Evolutionary conservation across 2,113 vertebrate species (phyloP).

Genomic region (Podarcis cretensis): DNA sequence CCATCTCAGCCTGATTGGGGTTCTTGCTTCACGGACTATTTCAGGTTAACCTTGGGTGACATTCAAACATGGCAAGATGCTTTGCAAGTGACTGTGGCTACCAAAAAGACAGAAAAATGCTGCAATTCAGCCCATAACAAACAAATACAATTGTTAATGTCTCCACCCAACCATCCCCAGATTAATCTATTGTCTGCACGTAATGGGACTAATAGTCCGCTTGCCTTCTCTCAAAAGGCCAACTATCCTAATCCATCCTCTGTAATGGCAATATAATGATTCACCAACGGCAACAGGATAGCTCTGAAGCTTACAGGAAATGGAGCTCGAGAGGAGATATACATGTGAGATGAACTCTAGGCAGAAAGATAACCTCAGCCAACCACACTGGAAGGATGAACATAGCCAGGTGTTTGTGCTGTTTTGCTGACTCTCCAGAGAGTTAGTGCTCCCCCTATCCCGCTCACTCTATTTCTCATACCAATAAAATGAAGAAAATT

Average conservation of each 20-base stretch:
- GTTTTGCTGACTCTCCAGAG: not conserved
- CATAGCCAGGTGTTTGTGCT: not conserved
- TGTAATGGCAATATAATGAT: slow-evolving; percentile 35
- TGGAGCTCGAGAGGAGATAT: not conserved
- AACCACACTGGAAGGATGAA: not conserved
- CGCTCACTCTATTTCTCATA: not conserved
- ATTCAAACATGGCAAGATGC: not conserved
- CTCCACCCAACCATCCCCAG: not conserved
- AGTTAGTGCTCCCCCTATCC: too few relatives aligned
- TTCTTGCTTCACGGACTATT: not conserved
- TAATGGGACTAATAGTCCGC: slow-evolving; percentile 38
- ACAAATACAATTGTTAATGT: not conserved
- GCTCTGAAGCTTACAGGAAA: not conserved
- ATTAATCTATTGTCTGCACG: slow-evolving; percentile 28
- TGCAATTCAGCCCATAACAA: not conserved
- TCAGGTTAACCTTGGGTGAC: not conserved
- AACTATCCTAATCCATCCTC: not conserved
- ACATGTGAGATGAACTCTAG: not conserved
- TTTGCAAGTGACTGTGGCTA: not conserved
- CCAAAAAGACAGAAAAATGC: not conserved
- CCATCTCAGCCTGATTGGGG: not conserved
- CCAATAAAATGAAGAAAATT: too few relatives aligned
- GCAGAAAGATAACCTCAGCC: not conserved
- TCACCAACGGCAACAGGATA: slow-evolving; percentile 14
- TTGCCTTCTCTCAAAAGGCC: slow-evolving; percentile 22